Evolutionary conservation across 2,797 vertebrate genomes (phyloP).

Genomic region (Halcyon chelicuti): DNA sequence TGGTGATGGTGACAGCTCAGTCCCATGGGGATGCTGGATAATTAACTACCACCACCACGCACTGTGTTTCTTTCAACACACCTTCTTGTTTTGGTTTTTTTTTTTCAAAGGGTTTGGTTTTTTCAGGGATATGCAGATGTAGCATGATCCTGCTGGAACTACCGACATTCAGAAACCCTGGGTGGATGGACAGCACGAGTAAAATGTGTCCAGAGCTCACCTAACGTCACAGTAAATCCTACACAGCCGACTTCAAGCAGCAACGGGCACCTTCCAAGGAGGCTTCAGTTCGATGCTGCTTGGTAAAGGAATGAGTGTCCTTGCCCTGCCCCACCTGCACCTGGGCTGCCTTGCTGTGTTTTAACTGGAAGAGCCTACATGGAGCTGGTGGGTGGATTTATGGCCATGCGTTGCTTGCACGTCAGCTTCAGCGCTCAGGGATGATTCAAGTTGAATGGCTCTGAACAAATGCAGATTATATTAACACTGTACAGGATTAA

Average conservation of each 20-base stretch:
- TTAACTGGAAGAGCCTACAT: neutral
- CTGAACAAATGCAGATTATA: slow-evolving; percentile 33
- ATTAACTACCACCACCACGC: neutral
- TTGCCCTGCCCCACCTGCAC: neutral
- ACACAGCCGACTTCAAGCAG: neutral
- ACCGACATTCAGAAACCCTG: neutral
- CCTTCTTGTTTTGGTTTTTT: neutral
- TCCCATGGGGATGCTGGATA: neutral
- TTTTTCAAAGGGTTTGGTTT: neutral
- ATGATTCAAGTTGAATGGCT: slow-evolving; percentile 22
- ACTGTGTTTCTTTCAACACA: neutral
- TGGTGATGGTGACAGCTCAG: neutral
- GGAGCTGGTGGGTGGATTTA: neutral
- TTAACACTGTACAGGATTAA: slow-evolving; percentile 19
- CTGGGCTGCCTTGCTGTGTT: neutral
- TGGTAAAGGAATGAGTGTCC: neutral
- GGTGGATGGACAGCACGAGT: neutral
- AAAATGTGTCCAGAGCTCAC: rapidly evolving
- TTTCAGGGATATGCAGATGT: neutral
- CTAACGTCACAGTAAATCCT: neutral
- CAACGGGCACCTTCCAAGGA: neutral
- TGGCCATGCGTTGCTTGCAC: rapidly evolving
- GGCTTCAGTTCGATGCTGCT: neutral
- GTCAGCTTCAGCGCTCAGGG: neutral
- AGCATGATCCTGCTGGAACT: neutral